Percentiles rank a stretch among this genome's conserved stretches.
Conservation (phyloP, 2,797 vertebrate species). For the Hemitrygon akajei region DNA sequence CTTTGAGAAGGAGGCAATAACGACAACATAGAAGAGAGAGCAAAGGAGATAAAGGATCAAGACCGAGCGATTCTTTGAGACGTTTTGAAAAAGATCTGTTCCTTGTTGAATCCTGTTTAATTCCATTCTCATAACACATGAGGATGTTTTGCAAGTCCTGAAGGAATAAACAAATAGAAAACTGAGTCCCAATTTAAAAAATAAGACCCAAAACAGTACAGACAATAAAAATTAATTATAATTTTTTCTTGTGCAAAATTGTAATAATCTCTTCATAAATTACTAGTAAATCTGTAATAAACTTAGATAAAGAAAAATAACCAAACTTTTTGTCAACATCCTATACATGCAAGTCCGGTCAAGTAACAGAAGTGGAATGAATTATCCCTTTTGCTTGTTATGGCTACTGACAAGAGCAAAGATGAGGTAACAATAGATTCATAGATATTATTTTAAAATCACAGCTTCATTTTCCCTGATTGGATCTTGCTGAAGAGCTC, state of each 20-base stretch:
- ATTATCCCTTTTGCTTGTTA: conserved; percentile 28
- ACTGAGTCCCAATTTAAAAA: background rate
- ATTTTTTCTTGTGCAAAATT: conserved; percentile 36
- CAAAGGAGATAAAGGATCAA: background rate
- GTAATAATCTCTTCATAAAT: conserved; percentile 35
- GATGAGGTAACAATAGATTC: conserved; percentile 27
- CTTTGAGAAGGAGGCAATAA: background rate
- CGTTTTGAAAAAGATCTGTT: background rate
- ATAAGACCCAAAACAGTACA: background rate
- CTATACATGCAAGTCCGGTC: conserved; percentile 33
- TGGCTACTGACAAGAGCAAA: conserved; percentile 9
- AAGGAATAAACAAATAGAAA: background rate
- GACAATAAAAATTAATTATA: conserved; percentile 33
- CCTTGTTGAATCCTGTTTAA: background rate
- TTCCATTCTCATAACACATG: conserved; percentile 9
- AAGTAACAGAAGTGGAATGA: conserved; percentile 28
- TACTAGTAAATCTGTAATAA: conserved; percentile 30
- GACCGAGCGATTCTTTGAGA: background rate
- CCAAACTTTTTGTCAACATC: conserved; percentile 9
- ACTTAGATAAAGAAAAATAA: conserved; percentile 37
- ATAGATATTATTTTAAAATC: conserved; percentile 44
- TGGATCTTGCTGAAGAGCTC: conserved; percentile 70
- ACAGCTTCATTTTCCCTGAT: conserved; percentile 82
- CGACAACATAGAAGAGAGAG: background rate
- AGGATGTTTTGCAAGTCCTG: background rate